Evolutionary conservation across 1,140 invertebrate genomes (phyloP), one percentile per base, ranked within the genome.

Genomic region (Agrilus planipennis): DNA sequence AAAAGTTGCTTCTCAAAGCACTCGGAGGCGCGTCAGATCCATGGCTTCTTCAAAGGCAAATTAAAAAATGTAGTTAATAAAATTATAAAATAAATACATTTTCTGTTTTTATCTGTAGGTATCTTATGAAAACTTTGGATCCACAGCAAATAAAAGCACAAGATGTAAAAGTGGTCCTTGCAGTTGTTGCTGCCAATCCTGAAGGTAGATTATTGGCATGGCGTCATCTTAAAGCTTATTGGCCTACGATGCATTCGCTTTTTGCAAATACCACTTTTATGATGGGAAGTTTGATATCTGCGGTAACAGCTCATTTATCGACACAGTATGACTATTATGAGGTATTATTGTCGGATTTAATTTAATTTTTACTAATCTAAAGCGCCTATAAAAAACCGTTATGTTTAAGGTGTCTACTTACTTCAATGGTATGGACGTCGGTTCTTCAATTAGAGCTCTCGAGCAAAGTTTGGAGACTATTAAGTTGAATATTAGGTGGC

Each of bases 401-500:
- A 17, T 16, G 7, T 34, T 21, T 22, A 50, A 81, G 78, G 76
- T 82, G 1, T 71, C 72, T 15, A 68, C 69, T 30, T 84, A 81
- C 55, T 84, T 83, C 59, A 70, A 67, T 44, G 69, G 72, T 23
- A 66, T 75, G 44, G 71, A 81, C 41, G 72, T 83, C 1, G 81
- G 81, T 14, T 76, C 76, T 5, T 79, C 77, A 15, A 60, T 68
- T 17, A 58, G 78, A 49, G 69, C 77, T n/a, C 59, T 84, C 16
- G 71, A 80, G 21, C 79, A 84, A 54, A 80, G 78, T 50, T 57
- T 84, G 36, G 83, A 87, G 62, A 79, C 70, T n/a, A 83, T 87
- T 40, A 72, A 72, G 49, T 69, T 82, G 25, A 84, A 84, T 57
- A 81, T 84, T n/a, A 71, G 79, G 40, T 86, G 81, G 81, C 72